Evolutionary conservation across 2,888 invertebrate genomes (phyloP), one percentile per base, ranked within the genome.

Genomic region (Eupithecia pulchellata): DNA sequence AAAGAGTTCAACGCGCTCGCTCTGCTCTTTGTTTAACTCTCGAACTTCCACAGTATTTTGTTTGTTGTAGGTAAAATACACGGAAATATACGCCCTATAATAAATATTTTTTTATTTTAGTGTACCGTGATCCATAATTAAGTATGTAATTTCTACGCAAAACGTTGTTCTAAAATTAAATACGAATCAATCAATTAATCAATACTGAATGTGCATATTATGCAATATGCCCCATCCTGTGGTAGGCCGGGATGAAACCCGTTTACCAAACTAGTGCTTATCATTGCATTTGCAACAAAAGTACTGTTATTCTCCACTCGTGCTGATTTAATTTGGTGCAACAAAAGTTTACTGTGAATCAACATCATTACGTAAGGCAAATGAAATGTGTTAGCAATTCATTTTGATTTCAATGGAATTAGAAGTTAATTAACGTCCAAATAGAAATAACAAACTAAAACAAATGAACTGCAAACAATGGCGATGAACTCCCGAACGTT

Each of bases 1-100:
- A 85, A 88, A 87, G 86, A 88, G 76, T 75, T 87, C 81, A 88
- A 87, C 87, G 87, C 86, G 83, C 80, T 62, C 66, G 55, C 64
- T 58, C 30, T n/a, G n/a, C n/a, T n/a, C n/a, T n/a, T n/a, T n/a
- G n/a, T 32, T 20, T 20, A 11, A 29, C 20, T 58, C 20, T 2
- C 9, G 20, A 47, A 47, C 42, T n/a, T n/a, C 6, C 6, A 42
- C 1, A n/a, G n/a, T 39, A n/a, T n/a, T n/a, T n/a, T n/a, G 42
- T 42, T n/a, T 42, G 42, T 42, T 1, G 17, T 36, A 14, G 2
- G 4, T 17, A 39, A 4, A 1, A 17, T 17, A 4, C 14, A 17
- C 8, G 6, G 8, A 42, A 42, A 42, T 42, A 32, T 39, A 17
- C 17, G 39, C 17, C 39, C 14, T 17, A 39, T 17, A 17, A 14